Evolutionary conservation across 2,797 vertebrate genomes (phyloP).

Genomic region (Rhadinocentrus ornatus): DNA sequence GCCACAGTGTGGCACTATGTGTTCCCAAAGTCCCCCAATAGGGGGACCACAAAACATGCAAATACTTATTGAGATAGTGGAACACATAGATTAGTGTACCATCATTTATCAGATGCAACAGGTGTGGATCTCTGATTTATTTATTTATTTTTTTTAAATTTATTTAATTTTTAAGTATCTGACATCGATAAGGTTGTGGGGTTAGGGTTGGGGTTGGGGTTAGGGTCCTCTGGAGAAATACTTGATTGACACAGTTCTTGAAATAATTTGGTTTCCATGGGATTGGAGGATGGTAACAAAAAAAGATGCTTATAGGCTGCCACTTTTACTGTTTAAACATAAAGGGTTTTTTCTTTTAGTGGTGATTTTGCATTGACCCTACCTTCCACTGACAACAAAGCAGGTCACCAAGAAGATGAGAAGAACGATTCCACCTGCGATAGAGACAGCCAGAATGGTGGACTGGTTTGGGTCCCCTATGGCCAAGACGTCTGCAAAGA

Average conservation of each 20-base stretch:
- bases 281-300: slow-evolving; percentile 6
- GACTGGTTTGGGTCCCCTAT: slow-evolving; percentile 88
- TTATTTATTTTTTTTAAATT: background rate
- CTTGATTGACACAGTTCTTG: background rate
- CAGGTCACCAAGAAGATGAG: slow-evolving; percentile 88
- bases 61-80: no score
- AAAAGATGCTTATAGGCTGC: background rate
- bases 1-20: no score
- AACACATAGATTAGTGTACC: no score
- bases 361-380: slow-evolving; percentile 25
- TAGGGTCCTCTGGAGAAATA: background rate
- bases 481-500: slow-evolving; percentile 82
- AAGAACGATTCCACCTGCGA: slow-evolving; percentile 84
- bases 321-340: background rate
- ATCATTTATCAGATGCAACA: background rate
- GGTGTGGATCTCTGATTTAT: background rate
- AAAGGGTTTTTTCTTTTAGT: background rate
- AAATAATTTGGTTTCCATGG: background rate
- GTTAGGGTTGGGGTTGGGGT: no score
- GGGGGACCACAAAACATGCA: no score
- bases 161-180: background rate
- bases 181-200: background rate
- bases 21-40: no score
- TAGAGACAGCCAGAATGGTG: slow-evolving; percentile 86
- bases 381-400: slow-evolving; percentile 88